These are phyloP conservation scores for Aphaenogaster floridana DNA, from an alignment of 1,140 invertebrate species.

Conservation along the genomic window DNA sequence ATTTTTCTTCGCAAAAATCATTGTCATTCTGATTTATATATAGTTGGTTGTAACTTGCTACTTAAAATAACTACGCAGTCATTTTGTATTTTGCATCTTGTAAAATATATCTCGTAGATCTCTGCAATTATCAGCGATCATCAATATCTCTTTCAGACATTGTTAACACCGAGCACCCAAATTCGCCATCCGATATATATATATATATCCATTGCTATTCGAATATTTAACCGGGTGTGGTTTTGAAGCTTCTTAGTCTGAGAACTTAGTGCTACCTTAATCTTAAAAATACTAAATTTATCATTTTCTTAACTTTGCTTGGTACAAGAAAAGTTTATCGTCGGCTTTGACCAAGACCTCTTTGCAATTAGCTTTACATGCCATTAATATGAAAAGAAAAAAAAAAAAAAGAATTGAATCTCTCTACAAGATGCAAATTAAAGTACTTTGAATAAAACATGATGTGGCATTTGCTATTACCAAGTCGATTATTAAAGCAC, in stretches of 20 bases:
- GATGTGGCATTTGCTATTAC: background rate
- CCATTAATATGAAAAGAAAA: background rate
- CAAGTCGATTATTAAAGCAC: slow-evolving; percentile 10
- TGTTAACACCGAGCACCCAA: slow-evolving; percentile 58
- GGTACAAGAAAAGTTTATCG: background rate
- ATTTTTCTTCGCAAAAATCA: slow-evolving; percentile 43
- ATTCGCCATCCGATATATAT: slow-evolving; percentile 36
- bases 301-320: background rate
- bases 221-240: slow-evolving; percentile 60
- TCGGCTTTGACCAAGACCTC: background rate
- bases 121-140: slow-evolving; percentile 45
- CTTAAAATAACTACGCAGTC: slow-evolving; percentile 33
- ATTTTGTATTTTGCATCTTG: slow-evolving; percentile 37
- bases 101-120: slow-evolving; percentile 71
- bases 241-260: slow-evolving; percentile 63
- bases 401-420: background rate
- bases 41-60: slow-evolving; percentile 31
- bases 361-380: background rate
- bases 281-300: slow-evolving; percentile 71
- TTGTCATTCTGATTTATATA: background rate
- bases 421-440: background rate
- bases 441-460: background rate
- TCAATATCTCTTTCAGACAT: slow-evolving; percentile 20
- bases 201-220: background rate
- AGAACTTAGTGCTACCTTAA: slow-evolving; percentile 78